Conservation (phyloP, 37 sponge, comb jelly and placozoan genomes). For the Cladorhizidae sp. region DNA sequence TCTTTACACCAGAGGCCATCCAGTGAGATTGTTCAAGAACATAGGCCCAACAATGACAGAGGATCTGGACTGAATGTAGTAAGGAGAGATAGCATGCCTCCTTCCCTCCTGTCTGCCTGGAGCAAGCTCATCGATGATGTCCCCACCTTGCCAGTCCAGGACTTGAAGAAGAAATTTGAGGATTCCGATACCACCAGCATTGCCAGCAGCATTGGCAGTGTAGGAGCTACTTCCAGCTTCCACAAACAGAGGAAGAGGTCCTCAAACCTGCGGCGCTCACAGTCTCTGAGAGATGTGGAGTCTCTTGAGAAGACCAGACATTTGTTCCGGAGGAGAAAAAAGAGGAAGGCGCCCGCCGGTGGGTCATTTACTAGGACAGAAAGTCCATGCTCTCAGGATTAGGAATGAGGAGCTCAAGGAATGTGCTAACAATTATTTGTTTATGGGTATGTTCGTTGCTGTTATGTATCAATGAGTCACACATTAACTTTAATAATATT, state of each 20-base stretch:
- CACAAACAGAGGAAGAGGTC: neutral
- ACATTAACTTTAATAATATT: too few species aligned
- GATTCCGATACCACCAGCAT: neutral
- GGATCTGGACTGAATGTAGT: neutral
- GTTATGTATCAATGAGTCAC: too few species aligned
- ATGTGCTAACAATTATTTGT: too few species aligned
- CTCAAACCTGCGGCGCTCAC: conserved; percentile 12
- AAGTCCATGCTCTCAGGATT: conserved; percentile 1
- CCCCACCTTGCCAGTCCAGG: conserved; percentile 19
- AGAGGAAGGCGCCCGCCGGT: neutral
- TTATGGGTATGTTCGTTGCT: too few species aligned
- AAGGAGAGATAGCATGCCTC: conserved; percentile 20
- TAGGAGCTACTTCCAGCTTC: neutral
- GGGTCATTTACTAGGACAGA: neutral
- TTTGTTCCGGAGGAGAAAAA: neutral
- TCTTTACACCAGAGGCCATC: neutral
- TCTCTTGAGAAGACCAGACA: neutral
- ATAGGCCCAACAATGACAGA: neutral
- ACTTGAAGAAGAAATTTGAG: conserved; percentile 56
- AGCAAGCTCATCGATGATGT: conserved; percentile 10
- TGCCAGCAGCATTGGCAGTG: neutral
- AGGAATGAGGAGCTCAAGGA: too few species aligned
- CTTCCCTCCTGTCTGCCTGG: conserved; percentile 19
- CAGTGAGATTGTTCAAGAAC: conserved; percentile 12
- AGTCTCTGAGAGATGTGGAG: conserved; percentile 19